phyloP scores from a whole-genome alignment of 2,797 vertebrate genomes.

The Muscicapa comitata region DNA sequence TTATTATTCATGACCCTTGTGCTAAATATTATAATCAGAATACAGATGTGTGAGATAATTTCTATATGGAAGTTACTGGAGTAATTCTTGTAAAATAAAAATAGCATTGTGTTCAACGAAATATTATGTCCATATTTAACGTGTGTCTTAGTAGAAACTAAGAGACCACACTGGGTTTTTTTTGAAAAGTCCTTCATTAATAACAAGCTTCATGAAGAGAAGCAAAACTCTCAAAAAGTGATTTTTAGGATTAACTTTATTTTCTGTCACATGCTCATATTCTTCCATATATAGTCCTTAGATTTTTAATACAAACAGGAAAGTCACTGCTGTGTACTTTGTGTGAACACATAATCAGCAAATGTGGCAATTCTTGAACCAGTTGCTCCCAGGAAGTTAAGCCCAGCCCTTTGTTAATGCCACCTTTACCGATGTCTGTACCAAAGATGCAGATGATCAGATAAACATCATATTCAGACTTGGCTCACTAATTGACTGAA shows the following conservation, averaged over 20 bases:
- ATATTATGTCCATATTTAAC: slow-evolving; percentile 62
- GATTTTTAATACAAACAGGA: neutral
- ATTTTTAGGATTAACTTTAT: neutral
- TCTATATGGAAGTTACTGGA: slow-evolving; percentile 70
- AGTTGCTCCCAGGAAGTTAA: slow-evolving; percentile 10
- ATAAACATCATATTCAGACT: slow-evolving; percentile 77
- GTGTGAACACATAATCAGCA: neutral
- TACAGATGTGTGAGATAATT: slow-evolving; percentile 74
- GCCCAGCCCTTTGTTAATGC: neutral
- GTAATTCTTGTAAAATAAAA: slow-evolving; percentile 73
- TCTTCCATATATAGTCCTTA: neutral
- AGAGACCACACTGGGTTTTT: slow-evolving; percentile 21
- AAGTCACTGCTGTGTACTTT: neutral
- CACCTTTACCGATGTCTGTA: neutral
- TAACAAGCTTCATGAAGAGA: slow-evolving; percentile 24
- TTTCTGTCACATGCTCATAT: neutral
- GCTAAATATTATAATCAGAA: slow-evolving; percentile 79
- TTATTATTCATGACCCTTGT: slow-evolving; percentile 82
- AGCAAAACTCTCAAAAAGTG: slow-evolving; percentile 3
- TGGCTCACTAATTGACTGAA: slow-evolving; percentile 86
- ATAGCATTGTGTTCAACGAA: slow-evolving; percentile 71
- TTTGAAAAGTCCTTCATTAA: neutral
- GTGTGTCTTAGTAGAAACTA: slow-evolving; percentile 35
- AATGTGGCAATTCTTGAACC: neutral
- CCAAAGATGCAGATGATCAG: slow-evolving; percentile 58